Evolutionary conservation across 2,113 vertebrate species (phyloP), one percentile per base, ranked within the genome.

Genomic region (Pterocles orientalis): DNA sequence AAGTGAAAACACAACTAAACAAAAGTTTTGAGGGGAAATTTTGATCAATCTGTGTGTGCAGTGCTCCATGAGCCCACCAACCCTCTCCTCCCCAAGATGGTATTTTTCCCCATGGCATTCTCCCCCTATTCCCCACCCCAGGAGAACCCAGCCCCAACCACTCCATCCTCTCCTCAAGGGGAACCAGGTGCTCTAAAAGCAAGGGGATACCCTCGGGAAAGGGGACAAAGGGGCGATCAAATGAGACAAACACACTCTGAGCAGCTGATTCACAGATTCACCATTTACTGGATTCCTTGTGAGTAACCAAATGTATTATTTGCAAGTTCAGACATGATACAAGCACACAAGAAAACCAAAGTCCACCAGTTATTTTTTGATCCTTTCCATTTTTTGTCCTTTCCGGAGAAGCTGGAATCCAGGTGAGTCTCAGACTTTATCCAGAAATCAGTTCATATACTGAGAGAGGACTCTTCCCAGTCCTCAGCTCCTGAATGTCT

Each of bases 261-360:
- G 70, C 33, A 28, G 80, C 77, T 85, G 77, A 88, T 94, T 94
- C 39, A 72, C 86, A 96, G 70, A 76, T 66, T 88, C n/a, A 57
- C 70, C 78, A 2, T 97, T 97, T 97, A 97, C 96, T 97, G 94
- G 77, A 34, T 70, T 89, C 95, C 92, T 72, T 47, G 62, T 12
- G 62, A 90, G 91, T 65, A 94, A 92, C 50, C 94, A 95, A 53
- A 33, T 8, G 17, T 60, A 77, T 31, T 82, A 92, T 96, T 54
- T 76, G 96, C 92, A 91, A 3, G 92, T 88, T 96, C 95, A 96
- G 69, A 91, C 95, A 95, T 16, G 88, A 86, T 86, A 96, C 88
- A 97, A 94, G 57, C 72, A 91, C 80, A 66, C 41, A 87, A 41
- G n/a, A 79, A 90, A 88, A 58, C 20, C 82, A 83, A 87, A 95